Percentiles rank a stretch among this genome's conserved stretches.
Evolutionary conservation across 2,797 vertebrate species (phyloP).

Genomic region (Sebastes cheni): DNA sequence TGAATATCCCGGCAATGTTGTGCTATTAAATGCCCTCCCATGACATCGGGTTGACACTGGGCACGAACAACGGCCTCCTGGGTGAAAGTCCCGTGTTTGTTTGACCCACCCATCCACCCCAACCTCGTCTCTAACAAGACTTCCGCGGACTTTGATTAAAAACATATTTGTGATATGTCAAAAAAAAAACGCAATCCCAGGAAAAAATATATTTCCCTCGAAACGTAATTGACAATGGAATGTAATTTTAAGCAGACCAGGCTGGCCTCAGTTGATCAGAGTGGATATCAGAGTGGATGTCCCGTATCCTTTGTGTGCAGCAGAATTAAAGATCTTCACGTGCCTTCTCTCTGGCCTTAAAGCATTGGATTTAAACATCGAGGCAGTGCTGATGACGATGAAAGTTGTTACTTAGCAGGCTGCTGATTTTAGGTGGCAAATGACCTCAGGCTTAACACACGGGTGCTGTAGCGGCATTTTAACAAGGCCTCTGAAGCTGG

Average conservation of each 20-base stretch:
- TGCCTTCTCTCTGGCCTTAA: background rate
- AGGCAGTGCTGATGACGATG: background rate
- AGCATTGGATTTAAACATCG: constrained; percentile 4
- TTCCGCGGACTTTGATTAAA: background rate
- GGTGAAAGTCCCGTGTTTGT: background rate
- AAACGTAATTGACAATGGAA: background rate
- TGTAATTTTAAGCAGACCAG: background rate
- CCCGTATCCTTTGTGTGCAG: constrained; percentile 5
- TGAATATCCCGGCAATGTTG: background rate
- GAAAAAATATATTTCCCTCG: background rate
- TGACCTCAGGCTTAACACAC: constrained; percentile 27
- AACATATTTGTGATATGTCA: background rate
- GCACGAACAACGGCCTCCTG: background rate
- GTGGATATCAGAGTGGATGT: background rate
- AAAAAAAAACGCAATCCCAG: background rate
- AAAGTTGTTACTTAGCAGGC: background rate
- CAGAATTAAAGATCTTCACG: constrained; percentile 10
- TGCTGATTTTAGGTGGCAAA: constrained; percentile 32
- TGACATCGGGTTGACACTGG: background rate
- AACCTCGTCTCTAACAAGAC: background rate
- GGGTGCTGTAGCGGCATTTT: constrained; percentile 37
- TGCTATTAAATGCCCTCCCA: background rate
- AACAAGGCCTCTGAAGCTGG: constrained; percentile 21
- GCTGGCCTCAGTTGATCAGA: background rate
- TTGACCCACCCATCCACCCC: background rate